Conservation (phyloP, 2,797 vertebrate species). For the Diglossa cyanea region DNA sequence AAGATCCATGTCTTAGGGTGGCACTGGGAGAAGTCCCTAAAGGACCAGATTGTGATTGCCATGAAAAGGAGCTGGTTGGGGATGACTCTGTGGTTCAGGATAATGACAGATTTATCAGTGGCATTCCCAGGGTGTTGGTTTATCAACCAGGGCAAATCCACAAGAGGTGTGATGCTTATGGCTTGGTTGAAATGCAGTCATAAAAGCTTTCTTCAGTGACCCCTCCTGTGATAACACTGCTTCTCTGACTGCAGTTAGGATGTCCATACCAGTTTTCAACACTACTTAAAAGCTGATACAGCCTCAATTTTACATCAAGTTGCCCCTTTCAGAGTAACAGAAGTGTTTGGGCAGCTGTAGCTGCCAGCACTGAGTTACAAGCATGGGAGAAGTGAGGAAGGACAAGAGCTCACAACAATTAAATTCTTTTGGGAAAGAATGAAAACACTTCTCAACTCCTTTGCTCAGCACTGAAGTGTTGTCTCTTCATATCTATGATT, state of each 20-base stretch:
- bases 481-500: background rate
- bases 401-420: background rate
- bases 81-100: background rate
- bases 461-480: background rate
- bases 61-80: background rate
- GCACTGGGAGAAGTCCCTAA: background rate
- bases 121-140: background rate
- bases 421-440: background rate
- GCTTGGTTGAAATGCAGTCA: background rate
- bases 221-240: background rate
- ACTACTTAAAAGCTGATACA: background rate
- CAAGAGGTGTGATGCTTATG: background rate
- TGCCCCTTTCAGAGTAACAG: background rate
- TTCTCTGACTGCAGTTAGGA: background rate
- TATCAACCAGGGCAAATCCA: background rate
- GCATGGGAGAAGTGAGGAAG: background rate
- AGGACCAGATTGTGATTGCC: background rate
- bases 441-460: background rate
- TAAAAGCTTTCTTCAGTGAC: background rate
- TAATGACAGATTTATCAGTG: background rate
- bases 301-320: background rate
- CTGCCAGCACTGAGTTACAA: background rate
- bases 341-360: background rate
- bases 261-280: background rate
- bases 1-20: too few species aligned